Base-by-base conservation (phyloP, 1,140 invertebrate species). In the Leptinotarsa lineolata region DNA sequence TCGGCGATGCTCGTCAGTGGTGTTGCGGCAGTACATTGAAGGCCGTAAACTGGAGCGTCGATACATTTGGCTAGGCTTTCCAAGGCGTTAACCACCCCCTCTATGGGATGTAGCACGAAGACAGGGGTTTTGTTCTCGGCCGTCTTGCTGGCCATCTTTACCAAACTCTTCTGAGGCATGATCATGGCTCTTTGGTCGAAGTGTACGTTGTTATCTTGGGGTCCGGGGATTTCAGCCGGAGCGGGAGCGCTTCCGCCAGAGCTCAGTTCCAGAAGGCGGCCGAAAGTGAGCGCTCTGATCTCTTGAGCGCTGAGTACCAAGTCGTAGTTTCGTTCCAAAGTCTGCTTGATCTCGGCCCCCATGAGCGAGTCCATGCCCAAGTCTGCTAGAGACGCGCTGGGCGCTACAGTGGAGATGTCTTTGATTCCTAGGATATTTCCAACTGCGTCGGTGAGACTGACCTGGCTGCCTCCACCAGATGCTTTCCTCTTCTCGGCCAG, bases 271-370 rank as follows among this genome's bases (percentile, higher is more conserved):
- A 88, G 85, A 1, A 98, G 86, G 78, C 91, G 91, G 1, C 86
- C 89, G 70, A 96, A 91, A 0, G 92, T 95, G 2, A 97, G 85
- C 22, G 85, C 86, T 69, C 97, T 90, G 79, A 99, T 97, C 84
- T 98, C 96, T 81, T 93, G 92, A 59, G 95, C 91, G 54, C 93
- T 92, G n/a, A 98, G 84, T 0, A 94, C 89, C 30, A 98, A 82
- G 84, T 98, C 95, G 85, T 93, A 97, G 77, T 95, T 95, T 69
- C 96, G 89, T 84, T 99, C 97, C 11, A 99, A 85, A 0, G 94
- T 96, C 84, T 99, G 97, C 85, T 98, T 98, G 74, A 99, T 96
- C 87, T 99, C 97, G 0, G 97, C 95, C 70, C 95, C 96, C 97
- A 99, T 99, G 46, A 99, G 86, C 0, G 96, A 98, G 82, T 99